Evolutionary conservation across 2,888 invertebrate species (phyloP), one percentile per base, ranked within the genome.

Genomic region (Melinopterus prodromus): DNA sequence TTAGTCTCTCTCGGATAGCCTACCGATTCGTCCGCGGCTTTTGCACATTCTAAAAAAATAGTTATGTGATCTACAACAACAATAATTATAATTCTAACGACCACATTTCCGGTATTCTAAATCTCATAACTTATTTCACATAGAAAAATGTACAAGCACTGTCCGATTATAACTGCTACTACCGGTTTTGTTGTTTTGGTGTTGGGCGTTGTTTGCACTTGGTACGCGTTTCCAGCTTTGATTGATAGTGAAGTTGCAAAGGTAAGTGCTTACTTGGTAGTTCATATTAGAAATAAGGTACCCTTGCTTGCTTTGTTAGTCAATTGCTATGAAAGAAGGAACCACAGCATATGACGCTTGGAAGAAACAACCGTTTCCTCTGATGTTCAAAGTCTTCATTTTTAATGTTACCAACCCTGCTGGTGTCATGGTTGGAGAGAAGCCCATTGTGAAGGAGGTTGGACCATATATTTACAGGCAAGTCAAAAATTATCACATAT

Each of bases 401-500:
- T 92, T 92, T 86, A 91, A 93, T 85, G 92, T 94, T 2, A 91
- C 91, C 14, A 94, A 94, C 85, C 88, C 91, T 0, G 91, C 91
- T 0, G 92, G 91, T 0, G 89, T 93, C 3, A 90, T 89, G 82
- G 83, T 84, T 0, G 93, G 93, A 0, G 89, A 85, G 36, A 91
- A 90, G 37, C 93, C 94, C 0, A 88, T 88, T 15, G 84, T 94
- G 0, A 84, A 87, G n/a, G 93, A 94, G 87, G 86, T 91, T 6
- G 94, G 94, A 26, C 94, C 94, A 14, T 93, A 91, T 84, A 91
- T 92, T 77, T 94, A 93, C 83, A 90, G 92, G 93, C 93, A 89
- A 90, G 91, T 88, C 26, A 26, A 26, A 26, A 26, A 26, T 2
- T 26, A 26, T 26, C 26, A 26, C 26, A 26, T n/a, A n/a, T 26